Evolutionary conservation across 2,888 invertebrate species (phyloP), one percentile per base, ranked within the genome.

Genomic region (Tipula helvola): DNA sequence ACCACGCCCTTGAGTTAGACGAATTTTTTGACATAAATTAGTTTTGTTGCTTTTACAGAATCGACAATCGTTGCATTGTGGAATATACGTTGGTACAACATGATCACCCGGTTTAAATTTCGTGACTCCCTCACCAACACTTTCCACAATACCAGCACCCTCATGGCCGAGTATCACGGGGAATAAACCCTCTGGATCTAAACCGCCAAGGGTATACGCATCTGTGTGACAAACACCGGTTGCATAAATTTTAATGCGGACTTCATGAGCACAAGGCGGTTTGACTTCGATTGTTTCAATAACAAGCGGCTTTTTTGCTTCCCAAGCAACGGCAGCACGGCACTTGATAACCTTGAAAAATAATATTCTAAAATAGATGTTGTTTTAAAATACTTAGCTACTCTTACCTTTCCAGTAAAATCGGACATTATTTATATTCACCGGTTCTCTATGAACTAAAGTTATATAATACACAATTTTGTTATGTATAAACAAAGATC

Each of bases 311-410:
- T 97, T 94, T 89, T 98, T 98, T 86, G 97, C 95, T 89, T 95
- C 96, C 99, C 99, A 99, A 5, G 99, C 99, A 18, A 99, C 97
- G 1, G 99, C 99, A 36, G 99, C 99, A 90, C 94, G 94, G 91
- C 99, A 99, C 89, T 94, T 95, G 88, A 99, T 99, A 85, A 95
- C 94, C 95, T 96, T 52, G 52, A 52, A 52, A n/a, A 47, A 92
- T 92, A 88, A 85, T 39, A 28, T 12, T 4, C 28, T 5, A 16
- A 16, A 52, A 16, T 52, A 16, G 5, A 4, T 52, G 16, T 16
- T 44, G 44, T 5, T 3, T 2, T 39, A 5, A 52, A 16, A 36
- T 83, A 83, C 4, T 12, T 2, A 36, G 5, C 36, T 0, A 83
- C 5, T 83, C 36, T 83, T 83, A 83, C 83, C 36, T 83, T 83